Percentiles rank a stretch among this genome's conserved stretches.
These are phyloP conservation scores for Gryon sp. DNA, from an alignment of 1,140 invertebrate species.

Conservation along the genomic window DNA sequence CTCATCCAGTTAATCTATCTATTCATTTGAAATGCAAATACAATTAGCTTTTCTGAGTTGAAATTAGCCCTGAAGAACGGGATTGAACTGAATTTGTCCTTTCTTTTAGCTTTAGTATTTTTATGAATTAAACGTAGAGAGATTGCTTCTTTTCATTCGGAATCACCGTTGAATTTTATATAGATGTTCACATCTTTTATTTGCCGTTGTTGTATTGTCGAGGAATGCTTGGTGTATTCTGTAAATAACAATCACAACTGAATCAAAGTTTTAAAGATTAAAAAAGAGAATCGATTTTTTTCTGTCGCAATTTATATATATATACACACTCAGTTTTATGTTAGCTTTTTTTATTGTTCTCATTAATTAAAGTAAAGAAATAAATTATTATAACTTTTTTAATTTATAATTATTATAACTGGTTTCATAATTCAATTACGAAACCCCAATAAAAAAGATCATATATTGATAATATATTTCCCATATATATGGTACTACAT, in stretches of 20 bases:
- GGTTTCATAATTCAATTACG: no score
- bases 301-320: background rate
- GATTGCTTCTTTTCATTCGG: slow-evolving; percentile 60
- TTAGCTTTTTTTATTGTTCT: no score
- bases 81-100: slow-evolving; percentile 44
- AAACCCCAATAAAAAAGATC: no score
- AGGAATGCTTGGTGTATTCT: slow-evolving; percentile 25
- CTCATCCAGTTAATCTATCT: slow-evolving; percentile 44
- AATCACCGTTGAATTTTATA: slow-evolving; percentile 57
- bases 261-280: slow-evolving; percentile 43
- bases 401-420: no score
- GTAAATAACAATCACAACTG: slow-evolving; percentile 37
- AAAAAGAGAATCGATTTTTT: slow-evolving; percentile 13
- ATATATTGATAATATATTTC: no score
- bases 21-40: slow-evolving; percentile 55
- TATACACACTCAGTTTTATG: no score
- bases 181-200: slow-evolving; percentile 54
- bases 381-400: no score
- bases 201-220: slow-evolving; percentile 37
- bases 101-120: slow-evolving; percentile 65
- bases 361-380: no score
- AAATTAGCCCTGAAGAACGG: slow-evolving; percentile 44
- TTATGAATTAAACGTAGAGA: slow-evolving; percentile 69
- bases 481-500: no score
- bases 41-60: slow-evolving; percentile 49